Percentiles rank a stretch among this genome's conserved stretches.
phyloP scores from a whole-genome alignment of 2,888 invertebrate species.

The Hirtodrosophila trivittata region DNA sequence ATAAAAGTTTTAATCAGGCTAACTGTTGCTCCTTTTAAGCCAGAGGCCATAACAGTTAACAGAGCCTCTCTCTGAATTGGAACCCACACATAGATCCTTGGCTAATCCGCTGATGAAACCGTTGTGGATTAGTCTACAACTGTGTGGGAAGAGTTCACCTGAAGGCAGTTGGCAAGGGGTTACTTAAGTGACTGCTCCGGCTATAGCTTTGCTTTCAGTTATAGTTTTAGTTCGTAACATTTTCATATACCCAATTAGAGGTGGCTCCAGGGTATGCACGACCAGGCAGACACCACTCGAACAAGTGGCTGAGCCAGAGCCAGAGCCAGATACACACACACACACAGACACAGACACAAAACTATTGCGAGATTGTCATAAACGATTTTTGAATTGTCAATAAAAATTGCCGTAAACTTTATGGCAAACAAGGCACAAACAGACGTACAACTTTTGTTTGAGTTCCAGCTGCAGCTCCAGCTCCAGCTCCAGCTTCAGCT shows the following conservation, averaged over 20 bases:
- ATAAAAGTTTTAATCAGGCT: too few species aligned
- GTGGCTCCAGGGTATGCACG: neutral
- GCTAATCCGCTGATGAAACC: too few species aligned
- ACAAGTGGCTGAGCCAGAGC: slow-evolving; percentile 21
- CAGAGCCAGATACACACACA: slow-evolving; percentile 2
- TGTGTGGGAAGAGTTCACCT: too few species aligned
- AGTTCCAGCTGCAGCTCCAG: slow-evolving; percentile 1
- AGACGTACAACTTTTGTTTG: slow-evolving; percentile 33
- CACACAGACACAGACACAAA: slow-evolving; percentile 11
- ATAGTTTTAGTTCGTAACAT: too few species aligned
- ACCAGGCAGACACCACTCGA: neutral
- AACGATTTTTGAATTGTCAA: slow-evolving; percentile 81
- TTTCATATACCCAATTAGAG: neutral
- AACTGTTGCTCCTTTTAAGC: too few species aligned
- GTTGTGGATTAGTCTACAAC: too few species aligned
- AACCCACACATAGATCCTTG: too few species aligned
- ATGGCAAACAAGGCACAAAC: slow-evolving; percentile 52
- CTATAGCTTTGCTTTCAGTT: too few species aligned
- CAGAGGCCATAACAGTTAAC: too few species aligned
- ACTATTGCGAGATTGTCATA: slow-evolving; percentile 75
- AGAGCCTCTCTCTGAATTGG: too few species aligned
- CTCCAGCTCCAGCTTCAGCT: neutral
- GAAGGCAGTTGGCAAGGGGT: too few species aligned
- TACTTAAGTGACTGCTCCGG: too few species aligned
- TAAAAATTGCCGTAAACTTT: slow-evolving; percentile 69